phyloP scores from a whole-genome alignment of 2,888 invertebrate genomes.

The Andrena fulva region DNA sequence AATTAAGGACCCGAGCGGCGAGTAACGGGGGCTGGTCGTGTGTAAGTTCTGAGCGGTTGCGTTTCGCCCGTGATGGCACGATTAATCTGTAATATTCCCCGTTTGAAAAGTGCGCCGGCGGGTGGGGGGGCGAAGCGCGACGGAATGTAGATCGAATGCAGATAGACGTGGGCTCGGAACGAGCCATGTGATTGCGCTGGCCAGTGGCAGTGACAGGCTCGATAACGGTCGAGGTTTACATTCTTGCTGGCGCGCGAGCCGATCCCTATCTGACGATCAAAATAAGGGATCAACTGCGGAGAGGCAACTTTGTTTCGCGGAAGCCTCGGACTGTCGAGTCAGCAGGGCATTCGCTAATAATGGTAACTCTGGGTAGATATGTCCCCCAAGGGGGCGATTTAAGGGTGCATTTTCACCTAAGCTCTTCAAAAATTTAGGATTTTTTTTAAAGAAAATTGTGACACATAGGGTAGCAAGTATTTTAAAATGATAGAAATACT shows the following conservation, averaged over 20 bases:
- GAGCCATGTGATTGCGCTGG: constrained; percentile 30
- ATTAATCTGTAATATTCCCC: constrained; percentile 22
- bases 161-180: constrained; percentile 31
- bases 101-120: constrained; percentile 4
- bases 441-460: too few relatives aligned
- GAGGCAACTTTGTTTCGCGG: not conserved
- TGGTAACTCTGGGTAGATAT: too few relatives aligned
- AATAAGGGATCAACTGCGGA: not conserved
- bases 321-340: too few relatives aligned
- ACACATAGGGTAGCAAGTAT: too few relatives aligned
- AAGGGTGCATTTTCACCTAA: too few relatives aligned
- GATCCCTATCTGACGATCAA: not conserved
- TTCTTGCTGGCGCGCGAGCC: constrained; percentile 18
- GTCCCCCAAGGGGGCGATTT: too few relatives aligned
- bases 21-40: constrained; percentile 11
- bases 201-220: constrained; percentile 35
- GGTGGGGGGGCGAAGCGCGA: not conserved
- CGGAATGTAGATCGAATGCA: constrained; percentile 25
- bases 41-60: constrained; percentile 8
- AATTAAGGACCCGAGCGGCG: constrained; percentile 39
- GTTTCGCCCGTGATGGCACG: constrained; percentile 1
- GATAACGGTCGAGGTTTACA: constrained; percentile 26
- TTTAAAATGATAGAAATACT: too few relatives aligned
- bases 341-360: too few relatives aligned
- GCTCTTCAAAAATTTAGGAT: too few relatives aligned